These are phyloP conservation scores for Junonia oenone DNA, from an alignment of 2,888 invertebrate genomes.

Conservation along the genomic window DNA sequence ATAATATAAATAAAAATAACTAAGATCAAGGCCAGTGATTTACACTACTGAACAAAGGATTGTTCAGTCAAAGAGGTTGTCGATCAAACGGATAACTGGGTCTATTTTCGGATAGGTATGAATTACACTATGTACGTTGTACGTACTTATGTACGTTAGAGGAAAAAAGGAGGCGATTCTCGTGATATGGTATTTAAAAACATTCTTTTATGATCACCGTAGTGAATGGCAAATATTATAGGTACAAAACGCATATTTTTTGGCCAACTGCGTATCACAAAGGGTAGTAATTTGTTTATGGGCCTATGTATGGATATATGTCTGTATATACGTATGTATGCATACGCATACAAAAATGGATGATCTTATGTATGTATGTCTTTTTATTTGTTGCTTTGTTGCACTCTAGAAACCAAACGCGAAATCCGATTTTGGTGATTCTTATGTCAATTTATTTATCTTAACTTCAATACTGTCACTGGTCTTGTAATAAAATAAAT, in stretches of 20 bases:
- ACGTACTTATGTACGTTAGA: constrained; percentile 29
- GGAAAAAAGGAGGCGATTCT: constrained; percentile 37
- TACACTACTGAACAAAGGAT: constrained; percentile 38
- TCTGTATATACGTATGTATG: no score
- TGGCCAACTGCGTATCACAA: no score
- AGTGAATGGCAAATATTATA: constrained; percentile 1
- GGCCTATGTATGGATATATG: no score
- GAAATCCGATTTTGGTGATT: no score
- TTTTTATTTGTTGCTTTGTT: no score
- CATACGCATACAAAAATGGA: no score
- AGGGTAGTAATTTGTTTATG: no score
- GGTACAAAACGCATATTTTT: not conserved
- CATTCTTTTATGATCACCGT: not conserved
- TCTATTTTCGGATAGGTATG: constrained; percentile 51
- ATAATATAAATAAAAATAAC: constrained; percentile 25
- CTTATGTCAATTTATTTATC: no score
- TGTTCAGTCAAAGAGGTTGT: constrained; percentile 36
- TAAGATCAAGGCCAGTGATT: constrained; percentile 58
- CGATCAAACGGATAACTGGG: constrained; percentile 49
- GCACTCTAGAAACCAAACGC: no score
- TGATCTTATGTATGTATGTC: no score
- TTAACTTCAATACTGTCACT: no score
- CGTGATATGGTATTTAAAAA: constrained; percentile 5
- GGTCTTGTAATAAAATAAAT: no score
- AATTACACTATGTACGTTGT: constrained; percentile 40